Evolutionary conservation across 2,888 invertebrate genomes (phyloP).

Genomic region (Athrips mouffetella): DNA sequence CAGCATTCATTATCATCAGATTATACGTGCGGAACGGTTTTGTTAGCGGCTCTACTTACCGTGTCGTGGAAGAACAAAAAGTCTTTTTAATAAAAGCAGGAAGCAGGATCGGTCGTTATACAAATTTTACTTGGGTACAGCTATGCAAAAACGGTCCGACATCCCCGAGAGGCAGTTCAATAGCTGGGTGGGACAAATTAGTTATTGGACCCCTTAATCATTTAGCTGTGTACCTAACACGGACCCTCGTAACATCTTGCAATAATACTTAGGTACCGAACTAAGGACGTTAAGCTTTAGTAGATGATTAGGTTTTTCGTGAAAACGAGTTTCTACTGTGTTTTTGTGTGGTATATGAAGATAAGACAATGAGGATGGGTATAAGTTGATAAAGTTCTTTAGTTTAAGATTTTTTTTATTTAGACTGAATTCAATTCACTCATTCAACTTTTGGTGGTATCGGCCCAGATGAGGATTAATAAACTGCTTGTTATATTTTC

Average conservation of each 20-base stretch:
- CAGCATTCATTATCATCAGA: slow-evolving; percentile 56
- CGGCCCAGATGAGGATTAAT: too few species aligned
- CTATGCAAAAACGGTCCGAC: slow-evolving; percentile 15
- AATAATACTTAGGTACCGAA: slow-evolving; percentile 2
- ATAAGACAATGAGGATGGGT: too few species aligned
- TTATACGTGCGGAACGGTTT: slow-evolving; percentile 39
- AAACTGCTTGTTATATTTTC: too few species aligned
- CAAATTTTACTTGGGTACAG: not conserved
- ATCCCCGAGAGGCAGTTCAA: slow-evolving; percentile 10
- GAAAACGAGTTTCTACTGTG: too few species aligned
- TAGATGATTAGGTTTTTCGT: too few species aligned
- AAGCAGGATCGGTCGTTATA: slow-evolving; percentile 2
- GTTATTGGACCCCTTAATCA: slow-evolving; percentile 19
- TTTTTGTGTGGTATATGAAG: too few species aligned
- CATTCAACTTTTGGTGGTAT: too few species aligned
- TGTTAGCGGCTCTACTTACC: slow-evolving; percentile 12
- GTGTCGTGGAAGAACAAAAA: not conserved
- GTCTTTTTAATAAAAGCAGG: slow-evolving; percentile 12
- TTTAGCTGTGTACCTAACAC: slow-evolving; percentile 7
- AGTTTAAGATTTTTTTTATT: too few species aligned
- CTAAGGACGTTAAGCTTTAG: too few species aligned
- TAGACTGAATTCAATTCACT: too few species aligned
- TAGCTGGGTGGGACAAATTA: slow-evolving; percentile 17
- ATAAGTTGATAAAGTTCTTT: too few species aligned
- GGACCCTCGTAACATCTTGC: slow-evolving; percentile 6